These are phyloP conservation scores for Heteromurus nitidus DNA, from an alignment of 2,888 invertebrate genomes.

Conservation along the genomic window DNA sequence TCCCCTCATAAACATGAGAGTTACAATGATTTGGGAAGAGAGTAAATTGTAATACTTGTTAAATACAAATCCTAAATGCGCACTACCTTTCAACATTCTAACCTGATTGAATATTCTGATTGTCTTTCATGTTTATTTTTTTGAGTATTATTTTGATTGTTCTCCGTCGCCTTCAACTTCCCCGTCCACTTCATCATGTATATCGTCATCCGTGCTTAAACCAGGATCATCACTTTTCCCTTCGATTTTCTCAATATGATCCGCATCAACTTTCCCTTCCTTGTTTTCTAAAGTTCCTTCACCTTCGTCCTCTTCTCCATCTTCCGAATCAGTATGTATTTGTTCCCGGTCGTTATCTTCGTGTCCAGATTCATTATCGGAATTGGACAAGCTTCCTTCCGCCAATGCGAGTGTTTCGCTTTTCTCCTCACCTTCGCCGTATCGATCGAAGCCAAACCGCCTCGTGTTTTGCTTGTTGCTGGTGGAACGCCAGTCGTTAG, in stretches of 20 bases:
- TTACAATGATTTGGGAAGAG: no score
- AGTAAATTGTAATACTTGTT: no score
- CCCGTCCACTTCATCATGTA: constrained; percentile 45
- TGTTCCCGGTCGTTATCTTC: constrained; percentile 24
- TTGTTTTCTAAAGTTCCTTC: neutral
- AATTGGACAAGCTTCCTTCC: constrained; percentile 71
- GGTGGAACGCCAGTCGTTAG: constrained; percentile 27
- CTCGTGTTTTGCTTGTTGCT: no score
- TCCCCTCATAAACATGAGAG: no score
- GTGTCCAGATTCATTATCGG: constrained; percentile 68
- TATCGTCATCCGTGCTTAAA: constrained; percentile 29
- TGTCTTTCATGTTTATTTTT: neutral
- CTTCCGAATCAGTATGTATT: neutral
- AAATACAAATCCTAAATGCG: no score
- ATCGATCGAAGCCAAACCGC: constrained; percentile 49
- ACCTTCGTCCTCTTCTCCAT: neutral
- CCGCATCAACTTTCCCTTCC: neutral
- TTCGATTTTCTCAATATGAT: constrained; percentile 11
- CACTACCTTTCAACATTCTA: no score
- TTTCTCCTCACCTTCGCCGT: constrained; percentile 56
- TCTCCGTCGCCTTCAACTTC: constrained; percentile 28
- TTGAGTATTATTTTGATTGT: constrained; percentile 2
- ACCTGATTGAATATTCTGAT: no score
- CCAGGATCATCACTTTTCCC: neutral
- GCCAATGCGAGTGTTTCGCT: constrained; percentile 73